Conservation (phyloP, 2,797 vertebrate genomes). For the Gymnothorax reevesii region DNA sequence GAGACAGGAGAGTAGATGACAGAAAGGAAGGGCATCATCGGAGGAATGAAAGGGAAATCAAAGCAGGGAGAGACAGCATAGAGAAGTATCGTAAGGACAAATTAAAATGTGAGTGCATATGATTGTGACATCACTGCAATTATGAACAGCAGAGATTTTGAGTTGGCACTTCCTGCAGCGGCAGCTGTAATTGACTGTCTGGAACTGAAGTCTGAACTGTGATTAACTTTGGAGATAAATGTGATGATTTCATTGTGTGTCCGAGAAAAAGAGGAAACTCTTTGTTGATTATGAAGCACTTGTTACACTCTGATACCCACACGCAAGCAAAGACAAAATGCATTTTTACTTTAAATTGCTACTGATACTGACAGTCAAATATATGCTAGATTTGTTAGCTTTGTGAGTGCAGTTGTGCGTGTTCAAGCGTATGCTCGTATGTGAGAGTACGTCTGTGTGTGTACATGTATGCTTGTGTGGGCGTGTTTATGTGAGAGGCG, state of each 20-base stretch:
- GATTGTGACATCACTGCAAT: not conserved
- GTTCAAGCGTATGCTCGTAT: not conserved
- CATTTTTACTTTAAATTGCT: not conserved
- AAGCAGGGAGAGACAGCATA: not conserved
- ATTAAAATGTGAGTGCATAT: not conserved
- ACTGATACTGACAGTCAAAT: not conserved
- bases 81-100: not conserved
- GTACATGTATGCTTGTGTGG: too few relatives aligned
- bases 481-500: too few relatives aligned
- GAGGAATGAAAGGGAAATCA: not conserved
- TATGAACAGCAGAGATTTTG: not conserved
- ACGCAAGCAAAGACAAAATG: not conserved
- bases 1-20: not conserved
- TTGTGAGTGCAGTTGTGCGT: constrained; percentile 19
- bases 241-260: not conserved
- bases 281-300: not conserved
- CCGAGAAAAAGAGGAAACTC: not conserved
- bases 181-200: not conserved
- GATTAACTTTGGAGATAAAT: not conserved
- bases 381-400: not conserved
- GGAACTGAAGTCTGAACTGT: not conserved
- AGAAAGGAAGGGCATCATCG: not conserved
- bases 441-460: not conserved
- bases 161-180: not conserved
- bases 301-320: not conserved